Evolutionary conservation across 2,113 vertebrate species (phyloP).

Genomic region (Cochlearius cochlearius): DNA sequence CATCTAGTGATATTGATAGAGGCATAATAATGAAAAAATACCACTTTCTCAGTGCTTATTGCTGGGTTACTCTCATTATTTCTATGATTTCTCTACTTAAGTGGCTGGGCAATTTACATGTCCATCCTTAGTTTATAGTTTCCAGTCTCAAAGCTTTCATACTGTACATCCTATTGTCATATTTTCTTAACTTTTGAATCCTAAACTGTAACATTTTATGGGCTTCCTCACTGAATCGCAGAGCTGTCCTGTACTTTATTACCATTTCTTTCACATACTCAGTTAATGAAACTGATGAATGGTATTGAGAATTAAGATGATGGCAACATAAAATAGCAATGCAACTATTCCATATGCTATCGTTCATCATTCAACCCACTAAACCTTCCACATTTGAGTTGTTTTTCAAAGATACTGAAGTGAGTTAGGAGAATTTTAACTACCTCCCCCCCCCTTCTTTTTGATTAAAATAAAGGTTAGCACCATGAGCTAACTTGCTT

Average conservation of each 20-base stretch:
- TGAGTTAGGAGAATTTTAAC: not conserved
- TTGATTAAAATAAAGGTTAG: not conserved
- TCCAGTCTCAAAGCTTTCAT: not conserved
- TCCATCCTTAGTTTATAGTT: not conserved
- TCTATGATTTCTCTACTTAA: not conserved
- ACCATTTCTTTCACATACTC: not conserved
- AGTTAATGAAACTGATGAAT: constrained; percentile 13
- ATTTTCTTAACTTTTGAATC: not conserved
- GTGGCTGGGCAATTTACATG: not conserved
- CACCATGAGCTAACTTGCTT: not conserved
- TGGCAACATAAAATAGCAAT: not conserved
- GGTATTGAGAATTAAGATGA: constrained; percentile 22
- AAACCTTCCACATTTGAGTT: not conserved
- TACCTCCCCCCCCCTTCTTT: not conserved
- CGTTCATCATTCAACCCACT: not conserved
- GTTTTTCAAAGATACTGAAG: not conserved
- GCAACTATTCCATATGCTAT: not conserved
- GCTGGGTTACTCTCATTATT: not conserved
- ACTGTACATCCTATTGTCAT: not conserved
- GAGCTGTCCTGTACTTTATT: not conserved
- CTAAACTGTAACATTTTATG: not conserved
- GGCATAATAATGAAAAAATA: not conserved
- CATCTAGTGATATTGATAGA: not conserved
- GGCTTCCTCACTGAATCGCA: not conserved
- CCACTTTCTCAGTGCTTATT: not conserved